Evolutionary conservation across 2,888 invertebrate genomes (phyloP).

Genomic region (Diaperis boleti): DNA sequence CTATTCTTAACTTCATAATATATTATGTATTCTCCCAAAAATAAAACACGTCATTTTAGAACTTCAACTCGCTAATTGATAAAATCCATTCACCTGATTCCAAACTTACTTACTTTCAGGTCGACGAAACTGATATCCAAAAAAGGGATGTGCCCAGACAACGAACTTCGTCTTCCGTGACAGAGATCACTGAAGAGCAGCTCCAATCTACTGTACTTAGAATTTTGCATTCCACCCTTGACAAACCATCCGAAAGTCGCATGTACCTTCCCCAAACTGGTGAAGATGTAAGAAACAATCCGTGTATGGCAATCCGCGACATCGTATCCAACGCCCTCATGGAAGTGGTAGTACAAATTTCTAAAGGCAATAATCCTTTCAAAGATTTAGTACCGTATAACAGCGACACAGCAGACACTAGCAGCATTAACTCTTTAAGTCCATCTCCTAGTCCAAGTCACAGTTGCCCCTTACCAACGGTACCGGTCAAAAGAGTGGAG

Average conservation of each 20-base stretch:
- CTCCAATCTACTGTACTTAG: conserved; percentile 75
- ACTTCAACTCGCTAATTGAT: no score
- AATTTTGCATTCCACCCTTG: conserved; percentile 80
- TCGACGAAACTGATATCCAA: conserved; percentile 71
- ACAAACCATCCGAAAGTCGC: conserved; percentile 64
- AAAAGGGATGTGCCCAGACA: conserved; percentile 64
- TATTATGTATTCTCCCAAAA: neutral
- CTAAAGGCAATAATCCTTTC: conserved; percentile 62
- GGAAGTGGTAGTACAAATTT: conserved; percentile 69
- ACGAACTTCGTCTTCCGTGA: conserved; percentile 64
- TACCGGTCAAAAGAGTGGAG: conserved; percentile 53
- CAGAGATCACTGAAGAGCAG: conserved; percentile 76
- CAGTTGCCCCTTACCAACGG: conserved; percentile 58
- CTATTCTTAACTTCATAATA: neutral
- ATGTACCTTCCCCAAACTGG: conserved; percentile 68
- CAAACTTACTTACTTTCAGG: no score
- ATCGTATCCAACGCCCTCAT: conserved; percentile 76
- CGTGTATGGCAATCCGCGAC: conserved; percentile 69
- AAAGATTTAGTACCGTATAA: conserved; percentile 51
- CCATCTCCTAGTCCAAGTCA: conserved; percentile 61
- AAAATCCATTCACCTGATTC: no score
- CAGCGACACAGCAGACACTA: conserved; percentile 63
- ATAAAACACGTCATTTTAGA: no score
- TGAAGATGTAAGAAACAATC: conserved; percentile 66
- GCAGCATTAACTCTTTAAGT: conserved; percentile 61